phyloP scores from a whole-genome alignment of 2,888 invertebrate genomes.

The Diarsia rubi region DNA sequence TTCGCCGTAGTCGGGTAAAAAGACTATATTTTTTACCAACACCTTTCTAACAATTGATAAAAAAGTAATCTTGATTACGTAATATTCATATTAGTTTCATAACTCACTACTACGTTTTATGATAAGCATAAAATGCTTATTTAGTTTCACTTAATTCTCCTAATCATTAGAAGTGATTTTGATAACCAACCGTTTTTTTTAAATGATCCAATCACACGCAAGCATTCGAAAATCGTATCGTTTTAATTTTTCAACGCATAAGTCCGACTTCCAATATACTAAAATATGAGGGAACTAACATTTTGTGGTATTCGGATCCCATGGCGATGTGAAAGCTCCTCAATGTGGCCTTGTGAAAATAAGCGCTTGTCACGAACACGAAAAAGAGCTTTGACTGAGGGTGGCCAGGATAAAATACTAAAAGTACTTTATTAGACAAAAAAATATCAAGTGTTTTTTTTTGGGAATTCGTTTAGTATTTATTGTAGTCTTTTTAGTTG shows the following conservation, averaged over 20 bases:
- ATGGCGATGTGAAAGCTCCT: conserved; percentile 42
- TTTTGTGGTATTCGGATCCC: conserved; percentile 30
- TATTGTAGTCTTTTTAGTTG: too few relatives aligned
- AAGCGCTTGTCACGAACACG: conserved; percentile 67
- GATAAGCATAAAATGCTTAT: conserved; percentile 18
- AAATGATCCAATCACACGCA: conserved; percentile 46
- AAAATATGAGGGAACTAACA: conserved; percentile 31
- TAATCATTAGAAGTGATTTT: conserved; percentile 19
- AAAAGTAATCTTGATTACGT: background rate
- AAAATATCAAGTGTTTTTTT: too few relatives aligned
- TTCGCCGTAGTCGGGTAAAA: too few relatives aligned
- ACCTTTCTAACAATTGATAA: background rate
- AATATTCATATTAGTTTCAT: conserved; percentile 20
- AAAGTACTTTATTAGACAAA: too few relatives aligned
- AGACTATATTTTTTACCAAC: background rate
- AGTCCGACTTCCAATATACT: background rate
- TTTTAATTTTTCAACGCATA: conserved; percentile 11
- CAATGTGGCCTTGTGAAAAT: conserved; percentile 61
- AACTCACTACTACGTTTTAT: conserved; percentile 16
- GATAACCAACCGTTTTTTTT: background rate
- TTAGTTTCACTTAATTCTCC: conserved; percentile 11
- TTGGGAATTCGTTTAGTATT: too few relatives aligned
- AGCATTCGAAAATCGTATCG: conserved; percentile 7
- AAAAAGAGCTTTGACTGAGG: conserved; percentile 47
- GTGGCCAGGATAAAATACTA: conserved; percentile 22